Conservation (phyloP, 2,797 vertebrate genomes). For the Sylvilagus floridanus region DNA sequence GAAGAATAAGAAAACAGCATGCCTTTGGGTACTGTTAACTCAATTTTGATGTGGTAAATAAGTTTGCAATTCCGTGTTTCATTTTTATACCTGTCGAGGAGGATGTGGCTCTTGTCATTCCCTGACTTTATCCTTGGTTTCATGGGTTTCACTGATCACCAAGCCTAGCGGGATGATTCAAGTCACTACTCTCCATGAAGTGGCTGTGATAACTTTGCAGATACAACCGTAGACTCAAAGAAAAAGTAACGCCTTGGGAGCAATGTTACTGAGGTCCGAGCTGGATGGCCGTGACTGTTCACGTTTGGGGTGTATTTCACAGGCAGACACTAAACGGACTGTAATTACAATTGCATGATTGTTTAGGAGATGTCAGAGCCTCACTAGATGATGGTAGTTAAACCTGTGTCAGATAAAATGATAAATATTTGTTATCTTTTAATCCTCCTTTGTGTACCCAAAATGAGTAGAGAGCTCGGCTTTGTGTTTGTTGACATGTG, state of each 20-base stretch:
- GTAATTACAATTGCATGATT: not conserved
- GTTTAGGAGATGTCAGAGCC: not conserved
- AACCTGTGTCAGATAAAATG: not conserved
- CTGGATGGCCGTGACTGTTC: not conserved
- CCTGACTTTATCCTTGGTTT: not conserved
- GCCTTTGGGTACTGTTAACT: not conserved
- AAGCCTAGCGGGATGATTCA: not conserved
- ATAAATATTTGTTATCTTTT: not conserved
- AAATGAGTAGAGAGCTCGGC: not conserved
- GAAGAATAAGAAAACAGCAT: not conserved
- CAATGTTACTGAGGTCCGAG: not conserved
- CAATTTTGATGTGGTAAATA: not conserved
- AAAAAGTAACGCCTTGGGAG: not conserved
- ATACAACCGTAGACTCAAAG: not conserved
- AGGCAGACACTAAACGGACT: not conserved
- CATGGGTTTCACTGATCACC: not conserved
- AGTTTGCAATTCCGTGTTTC: not conserved
- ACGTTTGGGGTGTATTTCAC: not conserved
- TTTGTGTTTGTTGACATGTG: not conserved
- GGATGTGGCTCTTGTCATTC: not conserved
- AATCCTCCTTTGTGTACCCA: not conserved
- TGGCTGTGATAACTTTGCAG: not conserved
- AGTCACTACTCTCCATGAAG: not conserved
- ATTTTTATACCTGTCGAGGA: not conserved
- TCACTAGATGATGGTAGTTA: not conserved